Evolutionary conservation across 1,140 invertebrate genomes (phyloP), one percentile per base, ranked within the genome.

Genomic region (Hypsibius dujardini): DNA sequence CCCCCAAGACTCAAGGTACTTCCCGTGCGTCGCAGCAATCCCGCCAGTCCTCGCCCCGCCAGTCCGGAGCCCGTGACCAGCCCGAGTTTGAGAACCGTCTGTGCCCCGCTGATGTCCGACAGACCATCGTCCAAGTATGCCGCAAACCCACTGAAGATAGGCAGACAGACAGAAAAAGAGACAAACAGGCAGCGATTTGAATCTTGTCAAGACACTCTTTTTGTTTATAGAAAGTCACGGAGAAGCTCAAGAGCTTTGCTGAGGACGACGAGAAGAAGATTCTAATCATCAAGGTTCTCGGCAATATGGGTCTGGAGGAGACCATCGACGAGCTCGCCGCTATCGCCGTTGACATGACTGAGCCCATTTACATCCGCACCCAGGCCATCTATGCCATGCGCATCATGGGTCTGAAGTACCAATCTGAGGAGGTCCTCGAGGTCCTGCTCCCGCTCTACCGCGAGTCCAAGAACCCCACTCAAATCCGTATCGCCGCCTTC

Each of bases 301-400:
- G 76, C 45, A 76, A 76, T 42, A 71, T 73, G n/a, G 75, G 76
- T 71, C 59, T 75, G 47, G 46, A 40, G 2, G 76, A 76, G 46
- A 69, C 72, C 46, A 46, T 76, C 46, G 73, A 74, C 1, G 60
- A 72, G 12, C 15, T 73, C 3, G 70, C 71, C 14, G 72, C 56
- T 50, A 45, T 74, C 47, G 72, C 75, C 1, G 14, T 69, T n/a
- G 73, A 76, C 67, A 70, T 47, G 50, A 69, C 71, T 1, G 47
- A 71, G 69, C 73, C 76, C 1, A 47, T 69, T 46, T 72, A 74
- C 15, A 62, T 76, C 28, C 70, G 76, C 42, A 46, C 72, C n/a
- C 73, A 75, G 46, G 75, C 75, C 15, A 72, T 76, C 45, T 76
- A 72, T 47, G 73, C 74, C 46, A 59, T 76, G 1, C 46, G 74